These are phyloP conservation scores for Rhinichthys klamathensis DNA, from an alignment of 2,113 vertebrate species.

Conservation along the genomic window DNA sequence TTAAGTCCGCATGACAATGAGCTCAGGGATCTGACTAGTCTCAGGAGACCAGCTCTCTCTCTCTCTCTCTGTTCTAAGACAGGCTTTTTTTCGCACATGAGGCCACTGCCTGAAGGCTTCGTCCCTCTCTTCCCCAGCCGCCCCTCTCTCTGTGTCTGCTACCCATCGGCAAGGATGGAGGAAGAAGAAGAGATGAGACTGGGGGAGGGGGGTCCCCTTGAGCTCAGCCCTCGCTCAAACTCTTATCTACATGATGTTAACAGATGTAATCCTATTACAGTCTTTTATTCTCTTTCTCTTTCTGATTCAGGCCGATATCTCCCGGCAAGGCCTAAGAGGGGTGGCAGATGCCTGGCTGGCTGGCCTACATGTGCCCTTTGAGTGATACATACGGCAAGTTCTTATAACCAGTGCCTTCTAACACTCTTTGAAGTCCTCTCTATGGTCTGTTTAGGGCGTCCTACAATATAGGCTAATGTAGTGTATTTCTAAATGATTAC, in stretches of 20 bases:
- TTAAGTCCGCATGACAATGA: slow-evolving; percentile 63
- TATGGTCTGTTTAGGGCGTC: not conserved
- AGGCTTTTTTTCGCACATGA: slow-evolving; percentile 13
- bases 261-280: slow-evolving; percentile 67
- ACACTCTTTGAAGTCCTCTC: not conserved
- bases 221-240: slow-evolving; percentile 44
- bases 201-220: slow-evolving; percentile 33
- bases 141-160: slow-evolving; percentile 26
- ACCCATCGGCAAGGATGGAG: slow-evolving; percentile 41
- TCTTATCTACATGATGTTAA: slow-evolving; percentile 65
- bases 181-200: slow-evolving; percentile 33
- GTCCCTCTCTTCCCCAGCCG: slow-evolving; percentile 20
- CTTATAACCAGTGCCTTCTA: slow-evolving; percentile 22
- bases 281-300: slow-evolving; percentile 36
- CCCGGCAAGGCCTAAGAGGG: slow-evolving; percentile 1
- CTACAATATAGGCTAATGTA: not conserved
- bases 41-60: slow-evolving; percentile 44
- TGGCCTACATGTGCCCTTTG: not conserved
- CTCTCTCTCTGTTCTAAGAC: not conserved
- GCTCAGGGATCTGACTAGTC: slow-evolving; percentile 54
- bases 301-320: slow-evolving; percentile 5
- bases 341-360: slow-evolving; percentile 1
- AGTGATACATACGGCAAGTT: slow-evolving; percentile 30
- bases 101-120: slow-evolving; percentile 11
- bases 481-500: not conserved